Evolutionary conservation across 2,888 invertebrate species (phyloP).

Genomic region (Cataglyphis altisquamis): DNA sequence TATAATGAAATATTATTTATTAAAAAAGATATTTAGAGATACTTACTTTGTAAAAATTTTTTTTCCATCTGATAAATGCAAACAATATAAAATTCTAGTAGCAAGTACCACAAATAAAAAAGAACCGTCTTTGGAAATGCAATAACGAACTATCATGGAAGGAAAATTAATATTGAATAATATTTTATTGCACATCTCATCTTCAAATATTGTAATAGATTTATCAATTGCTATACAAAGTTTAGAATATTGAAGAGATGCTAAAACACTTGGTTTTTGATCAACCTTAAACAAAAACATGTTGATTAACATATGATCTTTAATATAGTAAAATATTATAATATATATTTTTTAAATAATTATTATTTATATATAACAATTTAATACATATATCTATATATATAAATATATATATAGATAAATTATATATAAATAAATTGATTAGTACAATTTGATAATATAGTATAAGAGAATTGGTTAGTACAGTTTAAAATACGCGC

Average conservation of each 20-base stretch:
- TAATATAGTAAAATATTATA: background rate
- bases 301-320: constrained; percentile 3
- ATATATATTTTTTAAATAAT: constrained; percentile 8
- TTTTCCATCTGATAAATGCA: constrained; percentile 77
- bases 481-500: background rate
- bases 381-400: background rate
- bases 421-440: background rate
- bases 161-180: constrained; percentile 79
- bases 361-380: background rate
- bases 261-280: constrained; percentile 64
- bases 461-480: background rate
- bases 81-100: constrained; percentile 79
- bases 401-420: too few species aligned
- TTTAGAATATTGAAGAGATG: constrained; percentile 77
- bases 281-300: constrained; percentile 51
- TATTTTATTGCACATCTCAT: constrained; percentile 79
- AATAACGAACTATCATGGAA: constrained; percentile 76
- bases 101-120: constrained; percentile 79
- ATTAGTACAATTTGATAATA: too few species aligned
- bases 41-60: constrained; percentile 79
- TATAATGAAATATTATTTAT: background rate
- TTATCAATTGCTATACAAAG: constrained; percentile 81
- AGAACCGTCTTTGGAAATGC: constrained; percentile 77
- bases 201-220: constrained; percentile 82
- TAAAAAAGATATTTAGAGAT: background rate